A percentile compares a stretch with the other conserved stretches of the same genome.
Evolutionary conservation across 2,113 vertebrate genomes (phyloP).

Genomic region (Mixornis gularis): DNA sequence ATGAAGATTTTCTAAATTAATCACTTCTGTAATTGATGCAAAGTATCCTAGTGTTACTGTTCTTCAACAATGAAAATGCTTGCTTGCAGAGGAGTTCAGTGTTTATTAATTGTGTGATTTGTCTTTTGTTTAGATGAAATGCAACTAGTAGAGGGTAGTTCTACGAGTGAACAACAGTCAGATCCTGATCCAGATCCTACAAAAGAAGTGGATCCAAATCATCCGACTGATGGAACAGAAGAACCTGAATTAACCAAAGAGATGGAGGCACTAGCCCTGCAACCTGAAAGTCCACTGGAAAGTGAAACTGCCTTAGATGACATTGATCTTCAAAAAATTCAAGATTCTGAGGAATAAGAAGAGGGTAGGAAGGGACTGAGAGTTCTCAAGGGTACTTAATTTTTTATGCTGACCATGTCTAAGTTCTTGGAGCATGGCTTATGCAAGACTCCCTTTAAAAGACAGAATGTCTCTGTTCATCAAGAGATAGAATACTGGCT

Average conservation of each 20-base stretch:
- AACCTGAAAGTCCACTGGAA: not conserved
- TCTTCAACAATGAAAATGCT: not conserved
- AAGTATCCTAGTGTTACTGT: not conserved
- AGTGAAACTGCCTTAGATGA: not conserved
- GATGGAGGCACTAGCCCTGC: not conserved
- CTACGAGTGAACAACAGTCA: constrained; percentile 37
- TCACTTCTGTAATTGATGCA: not conserved
- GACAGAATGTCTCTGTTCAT: not conserved
- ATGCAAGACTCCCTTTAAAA: not conserved
- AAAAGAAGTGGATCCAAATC: constrained; percentile 7
- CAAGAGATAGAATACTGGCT: not conserved
- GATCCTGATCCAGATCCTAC: not conserved
- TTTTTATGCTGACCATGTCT: not conserved
- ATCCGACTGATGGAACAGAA: not conserved
- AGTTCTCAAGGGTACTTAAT: not conserved
- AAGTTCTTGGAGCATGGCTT: not conserved
- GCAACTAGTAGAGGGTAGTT: not conserved
- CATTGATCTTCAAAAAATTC: constrained; percentile 6
- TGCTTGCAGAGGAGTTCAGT: not conserved
- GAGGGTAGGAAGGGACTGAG: not conserved
- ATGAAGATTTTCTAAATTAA: not conserved
- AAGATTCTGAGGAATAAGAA: constrained; percentile 62
- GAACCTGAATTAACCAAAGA: constrained; percentile 18
- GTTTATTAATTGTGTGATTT: not conserved
- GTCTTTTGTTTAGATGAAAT: constrained; percentile 41